Conservation (phyloP, 2,797 vertebrate species). For the Oreochromis mossambicus region DNA sequence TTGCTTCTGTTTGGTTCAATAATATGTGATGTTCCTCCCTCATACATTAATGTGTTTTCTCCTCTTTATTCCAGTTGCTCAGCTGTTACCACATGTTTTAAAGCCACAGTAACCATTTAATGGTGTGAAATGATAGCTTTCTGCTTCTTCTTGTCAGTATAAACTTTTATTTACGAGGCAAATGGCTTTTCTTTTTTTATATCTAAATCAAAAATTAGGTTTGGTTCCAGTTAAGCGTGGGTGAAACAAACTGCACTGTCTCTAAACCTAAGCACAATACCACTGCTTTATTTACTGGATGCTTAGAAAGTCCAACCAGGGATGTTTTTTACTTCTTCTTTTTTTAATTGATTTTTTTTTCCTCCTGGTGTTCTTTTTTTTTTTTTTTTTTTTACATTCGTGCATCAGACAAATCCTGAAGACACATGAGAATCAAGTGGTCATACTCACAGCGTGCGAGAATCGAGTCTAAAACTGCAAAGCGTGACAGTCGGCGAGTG, state of each 20-base stretch:
- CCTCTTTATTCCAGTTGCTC: not conserved
- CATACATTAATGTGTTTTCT: not conserved
- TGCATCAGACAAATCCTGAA: slow-evolving; percentile 10
- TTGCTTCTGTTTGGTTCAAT: not conserved
- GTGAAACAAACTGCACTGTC: not conserved
- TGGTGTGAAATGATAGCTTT: not conserved
- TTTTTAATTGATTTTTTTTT: not conserved
- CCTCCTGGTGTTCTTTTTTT: not conserved
- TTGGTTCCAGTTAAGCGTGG: not conserved
- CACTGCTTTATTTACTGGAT: not conserved
- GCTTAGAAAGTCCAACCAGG: not conserved
- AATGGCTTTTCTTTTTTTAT: not conserved
- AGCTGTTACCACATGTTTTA: not conserved
- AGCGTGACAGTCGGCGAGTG: not conserved
- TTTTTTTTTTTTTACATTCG: not conserved
- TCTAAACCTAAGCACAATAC: not conserved
- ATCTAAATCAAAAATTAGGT: not conserved
- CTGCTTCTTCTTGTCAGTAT: not conserved
- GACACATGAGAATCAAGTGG: slow-evolving; percentile 34
- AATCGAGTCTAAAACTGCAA: not conserved
- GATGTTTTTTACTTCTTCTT: not conserved
- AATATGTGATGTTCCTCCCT: not conserved
- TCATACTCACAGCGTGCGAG: slow-evolving; percentile 7
- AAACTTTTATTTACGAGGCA: not conserved
- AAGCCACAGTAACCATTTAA: not conserved